Conservation (phyloP, 2,888 invertebrate species). For the Piscicola geometra region DNA sequence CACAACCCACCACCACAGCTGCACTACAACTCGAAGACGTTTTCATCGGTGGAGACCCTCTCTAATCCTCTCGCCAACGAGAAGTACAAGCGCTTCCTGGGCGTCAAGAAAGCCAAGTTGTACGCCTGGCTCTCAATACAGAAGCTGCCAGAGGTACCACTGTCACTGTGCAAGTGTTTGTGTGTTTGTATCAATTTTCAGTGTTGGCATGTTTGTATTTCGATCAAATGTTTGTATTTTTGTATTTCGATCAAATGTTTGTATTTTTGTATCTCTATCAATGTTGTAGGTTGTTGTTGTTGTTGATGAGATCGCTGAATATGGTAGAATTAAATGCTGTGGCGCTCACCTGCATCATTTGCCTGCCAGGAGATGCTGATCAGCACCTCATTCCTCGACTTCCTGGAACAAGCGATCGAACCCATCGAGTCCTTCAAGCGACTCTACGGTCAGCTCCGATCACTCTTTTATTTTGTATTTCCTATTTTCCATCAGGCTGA, state of each 20-base stretch:
- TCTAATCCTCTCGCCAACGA: neutral
- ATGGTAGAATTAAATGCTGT: neutral
- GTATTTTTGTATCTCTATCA: neutral
- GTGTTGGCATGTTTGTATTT: neutral
- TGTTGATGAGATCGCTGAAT: neutral
- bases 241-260: neutral
- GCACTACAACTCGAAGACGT: constrained; percentile 54
- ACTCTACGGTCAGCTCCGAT: neutral
- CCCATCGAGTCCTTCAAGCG: constrained; percentile 64
- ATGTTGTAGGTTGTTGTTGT: neutral
- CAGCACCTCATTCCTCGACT: constrained; percentile 91
- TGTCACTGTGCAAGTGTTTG: no score
- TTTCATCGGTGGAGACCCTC: neutral
- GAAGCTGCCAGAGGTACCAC: constrained; percentile 73
- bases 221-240: neutral
- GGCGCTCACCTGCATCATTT: neutral
- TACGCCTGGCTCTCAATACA: constrained; percentile 95
- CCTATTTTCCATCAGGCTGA: no score
- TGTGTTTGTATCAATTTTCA: neutral
- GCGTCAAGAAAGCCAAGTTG: constrained; percentile 71
- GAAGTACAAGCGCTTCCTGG: constrained; percentile 1
- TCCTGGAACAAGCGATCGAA: constrained; percentile 86
- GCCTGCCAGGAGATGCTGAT: constrained; percentile 75
- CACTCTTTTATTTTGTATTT: no score
- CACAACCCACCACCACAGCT: constrained; percentile 46